Evolutionary conservation across 2,888 invertebrate genomes (phyloP), one percentile per base, ranked within the genome.

Genomic region (Oasisia sp.): DNA sequence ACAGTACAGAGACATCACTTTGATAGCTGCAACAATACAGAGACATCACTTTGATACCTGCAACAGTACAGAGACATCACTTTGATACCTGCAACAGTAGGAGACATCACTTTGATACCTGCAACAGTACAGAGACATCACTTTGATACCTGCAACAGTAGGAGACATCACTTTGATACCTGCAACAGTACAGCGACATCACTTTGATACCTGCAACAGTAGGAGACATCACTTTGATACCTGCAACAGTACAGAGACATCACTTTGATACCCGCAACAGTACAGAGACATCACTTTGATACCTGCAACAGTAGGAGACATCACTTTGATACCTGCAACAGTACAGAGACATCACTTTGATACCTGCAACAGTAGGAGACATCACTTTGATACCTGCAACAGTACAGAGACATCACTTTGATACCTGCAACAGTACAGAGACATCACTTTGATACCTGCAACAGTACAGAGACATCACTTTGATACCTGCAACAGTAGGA

Each of bases 61-160:
- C 0, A 94, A 93, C 5, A 90, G 19, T n/a, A n/a, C 11, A 95
- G 95, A 56, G 95, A 95, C 89, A 96, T 92, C 89, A 96, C 92
- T 92, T 95, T 95, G 11, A 95, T 95, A 93, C 95, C 96, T 96
- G 93, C 0, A 94, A 93, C 5, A 90, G 19, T n/a, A n/a, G n/a
- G 95, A 56, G 95, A 95, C 89, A 96, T 92, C 89, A 96, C 92
- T 92, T 95, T 95, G 11, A 95, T 95, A 93, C 95, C 96, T 96
- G 93, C 0, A 94, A 93, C 5, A 90, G 19, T n/a, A n/a, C 11
- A 95, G 95, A 56, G 95, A 95, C 89, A 96, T 92, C 89, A 96
- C 92, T 92, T 95, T 95, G 11, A 95, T 95, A 93, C 95, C 96
- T 96, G 93, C 0, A 94, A 93, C 5, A 90, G 19, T n/a, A n/a